These are phyloP conservation scores for Hirtodrosophila cameraria DNA, from an alignment of 2,888 invertebrate genomes.

Conservation along the genomic window DNA sequence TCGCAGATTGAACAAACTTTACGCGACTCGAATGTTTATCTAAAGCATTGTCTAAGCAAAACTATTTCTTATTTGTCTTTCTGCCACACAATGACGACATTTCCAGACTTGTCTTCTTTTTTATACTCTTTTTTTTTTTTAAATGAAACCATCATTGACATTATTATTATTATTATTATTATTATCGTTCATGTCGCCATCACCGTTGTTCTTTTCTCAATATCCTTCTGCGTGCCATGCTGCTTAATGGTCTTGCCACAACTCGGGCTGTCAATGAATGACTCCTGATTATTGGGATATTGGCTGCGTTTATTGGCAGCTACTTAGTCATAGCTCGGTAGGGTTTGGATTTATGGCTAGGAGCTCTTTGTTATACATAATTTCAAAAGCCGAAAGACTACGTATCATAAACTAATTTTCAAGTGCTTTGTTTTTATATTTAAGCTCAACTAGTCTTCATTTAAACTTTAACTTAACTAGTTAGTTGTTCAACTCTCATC, in stretches of 20 bases:
- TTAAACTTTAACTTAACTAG: background rate
- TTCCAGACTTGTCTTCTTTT: conserved; percentile 24
- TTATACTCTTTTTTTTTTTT: too few species aligned
- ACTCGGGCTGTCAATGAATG: conserved; percentile 6
- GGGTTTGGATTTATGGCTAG: conserved; percentile 33
- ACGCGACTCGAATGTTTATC: conserved; percentile 38
- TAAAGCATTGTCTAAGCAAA: conserved; percentile 26
- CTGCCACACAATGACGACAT: conserved; percentile 10
- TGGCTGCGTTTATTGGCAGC: conserved; percentile 35
- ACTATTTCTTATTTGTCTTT: conserved; percentile 39
- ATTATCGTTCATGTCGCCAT: conserved; percentile 24
- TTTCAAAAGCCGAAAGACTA: too few species aligned
- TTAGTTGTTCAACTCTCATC: background rate
- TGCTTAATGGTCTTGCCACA: conserved; percentile 39
- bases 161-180: conserved; percentile 31
- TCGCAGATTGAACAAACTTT: background rate
- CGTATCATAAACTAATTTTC: too few species aligned
- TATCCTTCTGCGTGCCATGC: conserved; percentile 29
- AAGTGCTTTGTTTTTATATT: too few species aligned
- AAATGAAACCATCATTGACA: conserved; percentile 42
- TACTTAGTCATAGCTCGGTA: background rate
- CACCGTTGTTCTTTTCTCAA: background rate
- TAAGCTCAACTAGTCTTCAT: background rate
- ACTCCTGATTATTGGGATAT: conserved; percentile 44
- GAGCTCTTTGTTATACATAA: conserved; percentile 9